Conservation (phyloP, 2,888 invertebrate species). For the Cerastis rubricosa region DNA sequence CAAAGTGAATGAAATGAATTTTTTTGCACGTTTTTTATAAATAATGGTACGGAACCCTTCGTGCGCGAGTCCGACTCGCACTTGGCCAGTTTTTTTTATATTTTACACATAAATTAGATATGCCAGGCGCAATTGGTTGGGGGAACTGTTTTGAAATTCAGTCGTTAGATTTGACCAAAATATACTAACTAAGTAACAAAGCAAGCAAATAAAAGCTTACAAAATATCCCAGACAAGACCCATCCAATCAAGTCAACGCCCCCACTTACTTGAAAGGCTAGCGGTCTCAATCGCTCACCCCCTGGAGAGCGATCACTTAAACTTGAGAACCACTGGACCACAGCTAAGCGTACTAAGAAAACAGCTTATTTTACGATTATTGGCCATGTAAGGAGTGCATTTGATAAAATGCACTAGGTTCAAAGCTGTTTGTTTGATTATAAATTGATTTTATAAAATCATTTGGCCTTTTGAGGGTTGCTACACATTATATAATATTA, state of each 20-base stretch:
- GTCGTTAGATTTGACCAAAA: background rate
- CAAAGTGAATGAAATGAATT: too few relatives aligned
- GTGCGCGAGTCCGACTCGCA: too few relatives aligned
- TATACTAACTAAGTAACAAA: background rate
- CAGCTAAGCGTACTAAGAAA: constrained; percentile 34
- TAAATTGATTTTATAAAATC: constrained; percentile 33
- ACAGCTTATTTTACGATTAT: constrained; percentile 62
- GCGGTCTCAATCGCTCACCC: constrained; percentile 26
- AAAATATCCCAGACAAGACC: constrained; percentile 19
- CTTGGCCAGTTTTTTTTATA: too few relatives aligned
- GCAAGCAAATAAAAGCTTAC: background rate
- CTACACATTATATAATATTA: background rate
- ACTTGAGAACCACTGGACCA: constrained; percentile 57
- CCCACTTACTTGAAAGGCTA: constrained; percentile 41
- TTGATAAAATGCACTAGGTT: constrained; percentile 38
- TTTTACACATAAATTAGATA: background rate
- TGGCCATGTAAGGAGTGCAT: constrained; percentile 35
- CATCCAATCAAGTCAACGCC: constrained; percentile 31
- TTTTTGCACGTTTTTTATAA: too few relatives aligned
- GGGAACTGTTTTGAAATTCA: background rate
- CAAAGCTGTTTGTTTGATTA: constrained; percentile 31
- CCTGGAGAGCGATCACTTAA: constrained; percentile 39
- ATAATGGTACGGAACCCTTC: too few relatives aligned
- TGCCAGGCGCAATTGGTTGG: background rate
- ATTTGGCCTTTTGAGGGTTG: constrained; percentile 5